These are phyloP conservation scores for Xenops minutus DNA, from an alignment of 2,797 vertebrate species.

Conservation along the genomic window DNA sequence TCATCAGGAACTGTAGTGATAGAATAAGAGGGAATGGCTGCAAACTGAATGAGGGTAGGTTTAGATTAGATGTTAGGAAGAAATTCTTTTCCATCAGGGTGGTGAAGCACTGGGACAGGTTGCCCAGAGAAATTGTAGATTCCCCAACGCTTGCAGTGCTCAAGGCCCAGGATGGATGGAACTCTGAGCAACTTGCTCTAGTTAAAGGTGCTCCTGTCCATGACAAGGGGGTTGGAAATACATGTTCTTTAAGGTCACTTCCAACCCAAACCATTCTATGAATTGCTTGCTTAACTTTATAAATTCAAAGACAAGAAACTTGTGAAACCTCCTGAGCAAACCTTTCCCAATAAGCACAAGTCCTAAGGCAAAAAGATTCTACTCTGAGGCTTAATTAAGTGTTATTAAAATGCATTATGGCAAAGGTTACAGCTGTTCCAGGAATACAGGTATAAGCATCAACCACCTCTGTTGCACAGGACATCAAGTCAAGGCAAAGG, in stretches of 20 bases:
- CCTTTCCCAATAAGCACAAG: not conserved
- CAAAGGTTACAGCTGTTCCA: not conserved
- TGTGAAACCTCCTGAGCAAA: not conserved
- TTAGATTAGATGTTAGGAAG: not conserved
- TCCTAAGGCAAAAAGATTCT: not conserved
- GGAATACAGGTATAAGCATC: not conserved
- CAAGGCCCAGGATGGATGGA: not conserved
- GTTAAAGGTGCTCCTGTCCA: not conserved
- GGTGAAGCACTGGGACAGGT: not conserved
- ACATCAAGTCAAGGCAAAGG: not conserved
- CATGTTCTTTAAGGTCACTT: not conserved
- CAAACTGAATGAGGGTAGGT: not conserved
- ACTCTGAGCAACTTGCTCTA: not conserved
- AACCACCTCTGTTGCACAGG: too few relatives aligned
- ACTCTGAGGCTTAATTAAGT: not conserved
- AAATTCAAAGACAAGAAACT: constrained; percentile 67
- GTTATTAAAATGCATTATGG: not conserved
- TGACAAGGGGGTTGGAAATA: not conserved
- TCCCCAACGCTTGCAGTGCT: not conserved
- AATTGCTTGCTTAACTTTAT: constrained; percentile 51
- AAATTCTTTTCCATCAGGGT: not conserved
- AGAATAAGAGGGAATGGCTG: not conserved
- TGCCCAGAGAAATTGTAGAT: not conserved
- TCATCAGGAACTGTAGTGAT: not conserved
- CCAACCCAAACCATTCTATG: not conserved